Base-by-base conservation (phyloP, 1,140 invertebrate species). In the Fopius arisanus region DNA sequence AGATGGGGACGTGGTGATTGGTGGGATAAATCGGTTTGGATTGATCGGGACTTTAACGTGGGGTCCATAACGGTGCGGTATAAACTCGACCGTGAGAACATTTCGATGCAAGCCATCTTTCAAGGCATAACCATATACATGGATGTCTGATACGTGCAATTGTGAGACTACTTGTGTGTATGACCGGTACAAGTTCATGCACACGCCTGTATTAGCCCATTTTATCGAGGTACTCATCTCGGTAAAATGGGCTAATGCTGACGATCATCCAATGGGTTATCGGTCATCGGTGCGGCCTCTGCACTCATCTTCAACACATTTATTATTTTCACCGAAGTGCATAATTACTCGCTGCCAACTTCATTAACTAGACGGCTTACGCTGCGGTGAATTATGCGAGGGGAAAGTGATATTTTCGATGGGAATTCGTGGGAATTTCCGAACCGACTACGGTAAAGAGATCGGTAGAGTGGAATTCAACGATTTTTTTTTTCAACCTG, bases 281-380 rank as follows among this genome's bases (percentile, higher is more conserved):
- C 69, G 69, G 76, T 75, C 70, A 72, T 75, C 69, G 63, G 74
- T n/a, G 65, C 43, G 16, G 16, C 70, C 7, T 4, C 21, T 51
- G 14, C 51, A 37, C 43, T 41, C 59, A 71, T 67, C 54, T 33
- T 67, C 69, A 75, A 48, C 41, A 26, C 31, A 65, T 54, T 40
- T 63, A 70, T 69, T 74, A 59, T 73, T 43, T 65, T 70, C 26
- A 1, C 3, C 28, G 21, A 26, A 28, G 21, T 62, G 21, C 23
- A 33, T 31, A 62, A 48, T 48, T 48, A 7, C 43, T 19, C 62
- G 26, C 59, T 74, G 79, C 73, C 78, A 80, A 80, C 78, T 79
- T 73, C 76, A 79, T 80, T 78, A 79, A 78, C 74, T n/a, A n/a
- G n/a, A n/a, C n/a, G n/a, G n/a, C n/a, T n/a, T n/a, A n/a, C 16